These are phyloP conservation scores for Poecilia picta DNA, from an alignment of 2,797 vertebrate genomes.

Conservation along the genomic window DNA sequence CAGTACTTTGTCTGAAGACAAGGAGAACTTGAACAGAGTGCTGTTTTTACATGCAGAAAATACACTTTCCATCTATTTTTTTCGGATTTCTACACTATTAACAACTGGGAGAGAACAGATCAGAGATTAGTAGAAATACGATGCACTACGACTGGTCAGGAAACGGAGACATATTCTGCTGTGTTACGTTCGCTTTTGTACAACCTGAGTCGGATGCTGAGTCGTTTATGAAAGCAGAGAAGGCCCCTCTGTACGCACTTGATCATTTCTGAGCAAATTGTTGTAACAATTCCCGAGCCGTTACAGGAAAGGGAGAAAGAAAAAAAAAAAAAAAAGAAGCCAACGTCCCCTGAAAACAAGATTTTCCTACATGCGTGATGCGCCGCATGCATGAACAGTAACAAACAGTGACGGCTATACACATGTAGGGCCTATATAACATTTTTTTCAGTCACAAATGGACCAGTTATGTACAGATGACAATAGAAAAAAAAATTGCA, in stretches of 20 bases:
- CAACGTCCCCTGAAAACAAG: slow-evolving; percentile 15
- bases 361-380: slow-evolving; percentile 54
- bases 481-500: slow-evolving; percentile 7
- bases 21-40: slow-evolving; percentile 61
- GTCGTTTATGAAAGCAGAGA: slow-evolving; percentile 49
- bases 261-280: background rate
- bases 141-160: slow-evolving; percentile 60
- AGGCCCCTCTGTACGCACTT: slow-evolving; percentile 17
- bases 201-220: slow-evolving; percentile 66
- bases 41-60: slow-evolving; percentile 76
- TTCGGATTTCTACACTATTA: slow-evolving; percentile 71
- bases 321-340: background rate
- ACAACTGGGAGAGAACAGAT: slow-evolving; percentile 51
- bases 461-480: slow-evolving; percentile 6
- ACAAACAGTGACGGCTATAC: slow-evolving; percentile 14
- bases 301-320: slow-evolving; percentile 1
- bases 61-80: slow-evolving; percentile 45
- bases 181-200: slow-evolving; percentile 56
- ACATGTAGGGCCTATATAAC: background rate
- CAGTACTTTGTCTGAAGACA: slow-evolving; percentile 56
- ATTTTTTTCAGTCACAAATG: slow-evolving; percentile 8
- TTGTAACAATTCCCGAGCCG: background rate
- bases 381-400: slow-evolving; percentile 62
- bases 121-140: slow-evolving; percentile 69
- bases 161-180: slow-evolving; percentile 36